Percentiles rank a stretch among this genome's conserved stretches.
These are phyloP conservation scores for Acrobasis consociella DNA, from an alignment of 2,888 invertebrate species.

Conservation along the genomic window DNA sequence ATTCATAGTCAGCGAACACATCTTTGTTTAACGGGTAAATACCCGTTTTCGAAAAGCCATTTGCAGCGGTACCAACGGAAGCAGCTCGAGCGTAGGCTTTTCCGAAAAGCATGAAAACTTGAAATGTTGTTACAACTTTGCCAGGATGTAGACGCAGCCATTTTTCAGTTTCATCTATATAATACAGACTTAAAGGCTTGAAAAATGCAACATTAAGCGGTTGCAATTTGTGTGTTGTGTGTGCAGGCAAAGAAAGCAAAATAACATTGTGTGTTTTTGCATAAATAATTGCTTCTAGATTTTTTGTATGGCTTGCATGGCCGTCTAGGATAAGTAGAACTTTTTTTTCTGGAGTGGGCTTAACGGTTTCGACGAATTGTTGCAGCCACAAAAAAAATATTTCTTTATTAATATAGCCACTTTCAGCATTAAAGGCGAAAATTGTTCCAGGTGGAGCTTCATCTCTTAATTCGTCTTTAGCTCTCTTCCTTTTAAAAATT, in stretches of 20 bases:
- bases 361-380: neutral
- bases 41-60: neutral
- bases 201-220: neutral
- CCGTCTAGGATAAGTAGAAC: neutral
- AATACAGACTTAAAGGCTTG: neutral
- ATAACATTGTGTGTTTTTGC: neutral
- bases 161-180: neutral
- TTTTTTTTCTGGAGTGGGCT: neutral
- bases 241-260: neutral
- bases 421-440: neutral
- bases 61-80: neutral
- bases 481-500: conserved; percentile 47
- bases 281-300: neutral
- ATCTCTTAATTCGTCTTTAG: conserved; percentile 43
- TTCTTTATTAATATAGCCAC: neutral
- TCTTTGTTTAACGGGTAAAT: neutral
- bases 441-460: conserved; percentile 36
- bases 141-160: neutral
- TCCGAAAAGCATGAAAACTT: neutral
- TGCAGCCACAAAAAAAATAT: neutral
- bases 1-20: neutral
- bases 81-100: too few relatives aligned
- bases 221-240: neutral
- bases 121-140: neutral
- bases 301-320: neutral